phyloP scores from a whole-genome alignment of 2,888 invertebrate genomes.

The Druceiella hillmani region DNA sequence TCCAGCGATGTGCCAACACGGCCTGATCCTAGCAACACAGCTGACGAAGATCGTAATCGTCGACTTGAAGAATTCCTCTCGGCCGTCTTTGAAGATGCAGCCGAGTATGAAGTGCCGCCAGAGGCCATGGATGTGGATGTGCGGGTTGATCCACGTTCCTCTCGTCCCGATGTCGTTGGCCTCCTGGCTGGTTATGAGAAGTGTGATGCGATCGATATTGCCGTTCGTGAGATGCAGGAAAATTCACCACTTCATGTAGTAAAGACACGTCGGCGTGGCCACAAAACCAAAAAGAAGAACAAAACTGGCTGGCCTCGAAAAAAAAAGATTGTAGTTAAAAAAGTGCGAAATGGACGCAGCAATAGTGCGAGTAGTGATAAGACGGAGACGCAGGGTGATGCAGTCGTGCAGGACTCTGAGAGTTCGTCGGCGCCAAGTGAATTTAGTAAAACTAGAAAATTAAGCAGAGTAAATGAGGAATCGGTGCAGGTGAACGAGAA shows the following conservation, averaged over 20 bases:
- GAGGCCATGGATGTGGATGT: constrained; percentile 36
- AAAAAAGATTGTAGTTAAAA: constrained; percentile 30
- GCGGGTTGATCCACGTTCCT: constrained; percentile 30
- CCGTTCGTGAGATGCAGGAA: constrained; percentile 32
- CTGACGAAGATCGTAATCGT: no score
- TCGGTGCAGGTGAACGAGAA: constrained; percentile 28
- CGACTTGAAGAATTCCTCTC: constrained; percentile 42
- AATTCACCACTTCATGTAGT: constrained; percentile 30
- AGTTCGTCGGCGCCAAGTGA: background rate
- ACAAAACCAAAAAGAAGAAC: constrained; percentile 65
- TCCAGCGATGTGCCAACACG: constrained; percentile 36
- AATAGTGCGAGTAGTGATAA: no score
- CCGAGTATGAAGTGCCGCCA: constrained; percentile 46
- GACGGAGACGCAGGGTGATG: background rate
- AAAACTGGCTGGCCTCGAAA: constrained; percentile 77
- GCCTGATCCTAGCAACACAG: no score
- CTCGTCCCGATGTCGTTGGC: constrained; percentile 42
- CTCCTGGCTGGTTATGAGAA: constrained; percentile 42
- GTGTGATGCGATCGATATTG: constrained; percentile 40
- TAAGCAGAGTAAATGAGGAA: constrained; percentile 21
- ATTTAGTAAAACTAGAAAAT: no score
- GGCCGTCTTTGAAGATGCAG: constrained; percentile 42
- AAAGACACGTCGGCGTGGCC: constrained; percentile 33
- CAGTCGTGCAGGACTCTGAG: background rate
- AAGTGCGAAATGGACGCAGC: no score